Conservation (phyloP, 2,797 vertebrate genomes). For the Phrynocephalus forsythii region DNA sequence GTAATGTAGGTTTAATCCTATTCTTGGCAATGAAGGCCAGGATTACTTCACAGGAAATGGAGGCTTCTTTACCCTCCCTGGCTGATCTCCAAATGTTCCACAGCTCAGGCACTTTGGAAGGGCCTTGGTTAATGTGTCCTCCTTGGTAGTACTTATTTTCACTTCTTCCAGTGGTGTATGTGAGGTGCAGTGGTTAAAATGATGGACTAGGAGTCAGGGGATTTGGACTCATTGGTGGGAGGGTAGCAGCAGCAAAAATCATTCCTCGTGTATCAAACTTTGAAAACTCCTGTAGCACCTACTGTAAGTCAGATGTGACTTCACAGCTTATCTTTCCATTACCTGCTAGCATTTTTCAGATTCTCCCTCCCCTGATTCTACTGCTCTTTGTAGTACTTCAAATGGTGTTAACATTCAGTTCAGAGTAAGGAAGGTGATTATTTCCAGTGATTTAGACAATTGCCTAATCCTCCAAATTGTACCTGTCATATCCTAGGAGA, state of each 20-base stretch:
- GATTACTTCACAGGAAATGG: constrained; percentile 3
- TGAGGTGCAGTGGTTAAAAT: no score
- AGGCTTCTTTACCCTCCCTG: neutral
- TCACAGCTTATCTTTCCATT: no score
- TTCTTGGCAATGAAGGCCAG: constrained; percentile 9
- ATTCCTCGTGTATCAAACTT: no score
- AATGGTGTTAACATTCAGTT: neutral
- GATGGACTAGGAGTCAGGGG: no score
- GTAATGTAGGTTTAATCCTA: neutral
- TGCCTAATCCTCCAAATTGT: neutral
- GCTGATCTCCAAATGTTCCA: constrained; percentile 29
- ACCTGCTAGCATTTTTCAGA: constrained; percentile 1
- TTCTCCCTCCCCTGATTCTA: neutral
- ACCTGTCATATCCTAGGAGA: neutral
- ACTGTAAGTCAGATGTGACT: no score
- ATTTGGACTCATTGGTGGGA: no score
- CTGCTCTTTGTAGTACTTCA: neutral
- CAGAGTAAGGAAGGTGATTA: neutral
- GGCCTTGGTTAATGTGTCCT: constrained; percentile 3
- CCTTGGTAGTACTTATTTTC: constrained; percentile 15
- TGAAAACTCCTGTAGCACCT: no score
- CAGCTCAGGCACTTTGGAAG: constrained; percentile 23
- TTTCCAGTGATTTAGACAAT: neutral
- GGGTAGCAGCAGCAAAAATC: no score
- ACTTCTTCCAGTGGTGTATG: neutral